Evolutionary conservation across 2,113 vertebrate species (phyloP), one percentile per base, ranked within the genome.

Genomic region (Craseonycteris thonglongyai): DNA sequence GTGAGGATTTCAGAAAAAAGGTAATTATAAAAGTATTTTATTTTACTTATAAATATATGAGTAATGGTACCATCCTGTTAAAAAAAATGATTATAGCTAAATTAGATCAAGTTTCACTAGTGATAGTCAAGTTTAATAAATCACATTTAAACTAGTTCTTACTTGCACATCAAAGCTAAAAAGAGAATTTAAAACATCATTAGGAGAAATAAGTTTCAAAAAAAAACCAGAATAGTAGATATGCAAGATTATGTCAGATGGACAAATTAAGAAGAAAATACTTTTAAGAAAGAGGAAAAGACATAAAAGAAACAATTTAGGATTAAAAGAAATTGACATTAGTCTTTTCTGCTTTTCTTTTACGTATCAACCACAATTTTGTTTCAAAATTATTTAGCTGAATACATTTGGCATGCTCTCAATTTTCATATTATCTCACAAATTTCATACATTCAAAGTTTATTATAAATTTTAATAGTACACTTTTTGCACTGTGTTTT

Each of bases 101-200:
- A 94, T 88, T 74, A 21, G 33, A 47, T 79, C 13, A 75, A 88
- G 1, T 66, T 80, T 40, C 24, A 61, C 26, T 68, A 13, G 7
- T 49, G 51, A 86, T 28, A 69, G n/a, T 78, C 28, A 89, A 82
- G 16, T 65, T 56, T 51, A 89, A 85, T 74, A 91, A 72, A 42
- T 86, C 51, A 76, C 18, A 3, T 93, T 81, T 90, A 93, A 95
- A 68, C 5, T 15, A 88, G 6, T 16, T 49, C 45, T 95, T 75
- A 51, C 22, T 88, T 94, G 88, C 7, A 38, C 88, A 71, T 91
- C 49, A 95, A 95, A 93, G 58, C 5, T 95, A 89, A 93, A 90
- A 78, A 38, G 16, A 45, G 26, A 79, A 68, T 45, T 74, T 38
- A 35, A 74, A 82, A 26, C 93, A 95, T 91, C 66, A 90, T 40